These are phyloP conservation scores for Beroe forskalii DNA, from an alignment of 37 sponge, comb jelly and placozoan species.

Conservation along the genomic window DNA sequence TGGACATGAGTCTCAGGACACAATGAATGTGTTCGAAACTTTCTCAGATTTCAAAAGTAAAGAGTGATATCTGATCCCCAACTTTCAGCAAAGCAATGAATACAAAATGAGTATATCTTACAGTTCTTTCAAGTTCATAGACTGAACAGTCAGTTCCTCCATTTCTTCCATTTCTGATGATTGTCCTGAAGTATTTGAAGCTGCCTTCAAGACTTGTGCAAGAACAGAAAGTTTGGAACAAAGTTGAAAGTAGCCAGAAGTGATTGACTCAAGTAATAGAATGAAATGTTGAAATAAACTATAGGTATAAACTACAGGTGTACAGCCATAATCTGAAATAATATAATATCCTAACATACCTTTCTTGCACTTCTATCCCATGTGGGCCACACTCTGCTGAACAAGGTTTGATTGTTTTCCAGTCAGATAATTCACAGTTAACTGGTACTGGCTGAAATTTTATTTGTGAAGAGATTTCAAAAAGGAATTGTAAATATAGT, in stretches of 20 bases:
- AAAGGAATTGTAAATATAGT: too few species aligned
- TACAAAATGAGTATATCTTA: neutral
- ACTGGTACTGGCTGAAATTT: slow-evolving; percentile 12
- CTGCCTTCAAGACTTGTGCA: neutral
- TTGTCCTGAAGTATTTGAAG: slow-evolving; percentile 19
- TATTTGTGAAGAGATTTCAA: neutral
- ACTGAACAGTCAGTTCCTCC: slow-evolving; percentile 15
- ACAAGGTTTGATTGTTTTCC: slow-evolving; percentile 9
- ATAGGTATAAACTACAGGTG: too few species aligned
- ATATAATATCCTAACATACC: too few species aligned
- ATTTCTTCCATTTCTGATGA: slow-evolving; percentile 33
- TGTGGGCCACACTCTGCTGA: slow-evolving; percentile 5
- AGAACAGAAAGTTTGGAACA: too few species aligned
- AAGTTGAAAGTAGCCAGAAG: too few species aligned
- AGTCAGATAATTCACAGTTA: slow-evolving; percentile 33
- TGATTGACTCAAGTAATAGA: too few species aligned
- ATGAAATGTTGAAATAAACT: too few species aligned
- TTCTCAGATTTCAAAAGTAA: too few species aligned
- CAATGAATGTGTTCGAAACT: too few species aligned
- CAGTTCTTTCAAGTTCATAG: slow-evolving; percentile 13
- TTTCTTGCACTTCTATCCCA: slow-evolving; percentile 14
- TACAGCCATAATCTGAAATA: too few species aligned
- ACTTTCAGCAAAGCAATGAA: too few species aligned
- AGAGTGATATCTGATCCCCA: too few species aligned
- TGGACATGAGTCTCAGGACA: neutral